A percentile compares a stretch with the other conserved stretches of the same genome.
Evolutionary conservation across 1,140 invertebrate species (phyloP).

Genomic region (Cydia amplana): DNA sequence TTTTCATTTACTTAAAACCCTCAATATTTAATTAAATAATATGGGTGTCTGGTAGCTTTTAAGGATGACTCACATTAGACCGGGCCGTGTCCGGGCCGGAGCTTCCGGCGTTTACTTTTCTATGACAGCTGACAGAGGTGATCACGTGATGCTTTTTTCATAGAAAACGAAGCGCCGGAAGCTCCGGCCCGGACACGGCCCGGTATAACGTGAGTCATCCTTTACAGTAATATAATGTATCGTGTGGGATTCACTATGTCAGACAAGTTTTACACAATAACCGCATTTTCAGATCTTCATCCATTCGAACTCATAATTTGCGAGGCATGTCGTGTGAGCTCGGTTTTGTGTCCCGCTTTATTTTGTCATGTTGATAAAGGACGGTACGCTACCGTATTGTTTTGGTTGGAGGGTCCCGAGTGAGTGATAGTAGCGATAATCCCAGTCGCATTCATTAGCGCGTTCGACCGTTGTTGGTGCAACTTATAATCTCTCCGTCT

Average conservation of each 20-base stretch:
- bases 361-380: constrained; percentile 5
- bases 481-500: constrained; percentile 64
- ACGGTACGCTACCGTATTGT: neutral
- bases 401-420: neutral
- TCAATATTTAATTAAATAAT: too few species aligned
- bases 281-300: constrained; percentile 43
- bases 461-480: constrained; percentile 49
- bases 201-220: too few species aligned
- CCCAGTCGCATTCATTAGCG: constrained; percentile 63
- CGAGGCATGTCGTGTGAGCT: neutral
- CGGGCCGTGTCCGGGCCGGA: too few species aligned
- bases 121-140: too few species aligned
- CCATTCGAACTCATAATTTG: neutral
- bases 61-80: too few species aligned
- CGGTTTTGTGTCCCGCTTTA: constrained; percentile 19
- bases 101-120: too few species aligned
- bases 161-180: too few species aligned
- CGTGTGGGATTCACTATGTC: constrained; percentile 57
- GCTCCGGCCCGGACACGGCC: too few species aligned
- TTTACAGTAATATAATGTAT: too few species aligned
- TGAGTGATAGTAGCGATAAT: constrained; percentile 46
- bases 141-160: too few species aligned
- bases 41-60: too few species aligned
- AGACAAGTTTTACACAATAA: constrained; percentile 66
- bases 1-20: too few species aligned